Evolutionary conservation across 2,113 vertebrate genomes (phyloP), one percentile per base, ranked within the genome.

Genomic region (Sminthopsis crassicaudata): DNA sequence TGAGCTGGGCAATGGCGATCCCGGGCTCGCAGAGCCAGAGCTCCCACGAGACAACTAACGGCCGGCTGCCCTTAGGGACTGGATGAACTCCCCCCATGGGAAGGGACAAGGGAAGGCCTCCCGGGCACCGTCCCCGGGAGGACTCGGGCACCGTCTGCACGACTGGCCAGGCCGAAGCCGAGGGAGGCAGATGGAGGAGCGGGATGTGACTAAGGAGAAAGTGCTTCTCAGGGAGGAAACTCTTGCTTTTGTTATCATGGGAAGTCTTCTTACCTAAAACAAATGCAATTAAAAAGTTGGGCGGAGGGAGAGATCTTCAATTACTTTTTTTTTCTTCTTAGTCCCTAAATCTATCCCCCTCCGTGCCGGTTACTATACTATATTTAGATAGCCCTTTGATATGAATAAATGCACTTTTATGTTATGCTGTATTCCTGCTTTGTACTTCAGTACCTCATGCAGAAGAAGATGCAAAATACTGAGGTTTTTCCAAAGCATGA

Each of bases 1-100:
- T 50, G 97, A 91, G 91, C 97, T 95, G 1, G 97, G 97, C 30
- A 0, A 57, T 1, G 52, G 0, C 0, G 54, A 76, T 55, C 92
- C 96, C 52, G 54, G 91, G 0, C 92, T 92, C 7, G 7, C 26
- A 14, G 92, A 48, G 53, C 97, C 96, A 1, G 53, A 92, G 26
- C 92, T 90, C 46, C 4, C 25, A 30, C 26, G 30, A 27, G 67
- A 50, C 19, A 19, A 90, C 14, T 90, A 50, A 90, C 10, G 89
- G 3, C 46, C 8, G 2, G 25, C 89, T 90, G 25, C 25, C 89
- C 23, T 90, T 48, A 90, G 89, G 50, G 89, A 23, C 24, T 27
- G 89, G 89, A 84, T 8, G n/a, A 51, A 48, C 46, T 90, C 27
- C 89, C 89, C 48, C 89, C 26, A 10, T 14, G 6, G 50, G 42